These are phyloP conservation scores for Calliopum simillimum DNA, from an alignment of 2,888 invertebrate genomes.

Conservation along the genomic window DNA sequence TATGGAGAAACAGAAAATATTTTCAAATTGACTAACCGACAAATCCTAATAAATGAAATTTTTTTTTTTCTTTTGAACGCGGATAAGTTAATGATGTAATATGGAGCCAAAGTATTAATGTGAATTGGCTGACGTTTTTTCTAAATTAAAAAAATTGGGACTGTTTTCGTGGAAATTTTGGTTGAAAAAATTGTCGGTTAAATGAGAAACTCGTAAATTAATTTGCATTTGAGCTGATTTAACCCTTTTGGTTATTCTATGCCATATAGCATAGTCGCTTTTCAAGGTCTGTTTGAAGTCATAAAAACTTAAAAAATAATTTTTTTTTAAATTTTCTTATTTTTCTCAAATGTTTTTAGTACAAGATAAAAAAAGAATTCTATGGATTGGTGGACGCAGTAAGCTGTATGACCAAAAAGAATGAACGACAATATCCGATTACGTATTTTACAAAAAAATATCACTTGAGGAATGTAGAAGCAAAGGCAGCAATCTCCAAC, in stretches of 20 bases:
- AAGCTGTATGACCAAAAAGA: too few species aligned
- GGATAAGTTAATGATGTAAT: not conserved
- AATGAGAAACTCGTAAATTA: not conserved
- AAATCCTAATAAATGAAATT: not conserved
- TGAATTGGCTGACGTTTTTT: not conserved
- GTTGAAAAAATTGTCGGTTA: not conserved
- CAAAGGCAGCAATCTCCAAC: too few species aligned
- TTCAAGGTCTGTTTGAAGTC: too few species aligned
- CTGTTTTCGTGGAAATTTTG: not conserved
- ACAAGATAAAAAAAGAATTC: not conserved
- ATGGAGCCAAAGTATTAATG: not conserved
- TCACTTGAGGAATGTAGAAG: too few species aligned
- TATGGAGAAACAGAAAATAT: constrained; percentile 37
- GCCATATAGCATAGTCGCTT: too few species aligned
- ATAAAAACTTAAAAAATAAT: not conserved
- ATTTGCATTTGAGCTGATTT: not conserved
- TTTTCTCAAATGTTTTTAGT: not conserved
- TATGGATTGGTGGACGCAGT: too few species aligned
- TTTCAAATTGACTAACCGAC: not conserved
- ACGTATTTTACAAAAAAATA: too few species aligned
- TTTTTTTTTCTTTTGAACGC: not conserved
- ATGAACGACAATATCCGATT: too few species aligned
- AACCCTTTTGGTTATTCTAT: too few species aligned
- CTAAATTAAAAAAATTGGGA: not conserved
- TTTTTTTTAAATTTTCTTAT: not conserved